Base-by-base conservation (phyloP, 1,140 invertebrate genomes). In the Proctacanthus coquilletti region DNA sequence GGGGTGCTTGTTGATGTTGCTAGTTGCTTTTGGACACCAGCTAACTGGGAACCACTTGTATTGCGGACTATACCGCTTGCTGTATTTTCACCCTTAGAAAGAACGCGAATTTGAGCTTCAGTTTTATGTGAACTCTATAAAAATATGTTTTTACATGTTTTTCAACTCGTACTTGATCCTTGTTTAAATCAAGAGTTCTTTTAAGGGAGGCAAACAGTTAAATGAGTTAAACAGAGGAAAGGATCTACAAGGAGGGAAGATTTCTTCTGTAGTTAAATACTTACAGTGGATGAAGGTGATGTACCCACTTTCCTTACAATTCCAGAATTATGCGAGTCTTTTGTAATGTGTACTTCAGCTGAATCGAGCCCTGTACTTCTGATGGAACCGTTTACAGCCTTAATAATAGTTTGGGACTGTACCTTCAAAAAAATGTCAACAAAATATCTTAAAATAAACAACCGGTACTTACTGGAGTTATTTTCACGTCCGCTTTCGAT, bases 331-430 rank as follows among this genome's bases (percentile, higher is more conserved):
- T 50, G 52, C 35, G 41, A 47, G 23, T 60, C 56, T 35, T 59
- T 50, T 5, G 53, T 60, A 21, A 57, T 59, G 37, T 59, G 53
- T 17, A 60, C 48, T 15, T 60, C 56, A 10, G 56, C 56, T 42
- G 57, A 56, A 42, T 48, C 53, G 2, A 34, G 8, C 4, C 50
- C 42, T 17, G 5, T 13, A 32, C 6, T 5, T 15, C 30, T 6
- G 9, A 32, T 34, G 5, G 34, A 38, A 8, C 45, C 45, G 42
- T 46, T 46, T 11, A 46, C 45, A n/a, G n/a, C n/a, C n/a, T n/a
- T n/a, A n/a, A n/a, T n/a, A n/a, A n/a, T n/a, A n/a, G n/a, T n/a
- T n/a, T n/a, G n/a, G n/a, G n/a, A n/a, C n/a, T n/a, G n/a, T n/a
- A n/a, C n/a, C n/a, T n/a, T n/a, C n/a, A 25, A 25, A 25, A 25